Percentiles rank a stretch among this genome's conserved stretches.
Evolutionary conservation across 1,140 invertebrate species (phyloP).

Genomic region (Rhysida immarginata): DNA sequence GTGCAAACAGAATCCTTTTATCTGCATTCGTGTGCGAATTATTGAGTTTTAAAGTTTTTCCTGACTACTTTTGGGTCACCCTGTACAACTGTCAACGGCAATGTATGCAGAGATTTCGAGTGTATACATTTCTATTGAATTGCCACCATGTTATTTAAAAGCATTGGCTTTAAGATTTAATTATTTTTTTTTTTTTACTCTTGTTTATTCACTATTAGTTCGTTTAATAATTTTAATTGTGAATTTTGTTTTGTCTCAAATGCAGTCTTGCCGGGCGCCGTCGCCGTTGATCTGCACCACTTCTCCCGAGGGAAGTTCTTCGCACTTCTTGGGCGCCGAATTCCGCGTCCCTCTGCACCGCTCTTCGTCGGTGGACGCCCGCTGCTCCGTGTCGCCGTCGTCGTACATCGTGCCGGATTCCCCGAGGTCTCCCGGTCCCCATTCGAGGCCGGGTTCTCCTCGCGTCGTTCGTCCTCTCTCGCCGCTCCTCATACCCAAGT

Average conservation of each 20-base stretch:
- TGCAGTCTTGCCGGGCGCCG: slow-evolving; percentile 48
- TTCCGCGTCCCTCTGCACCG: neutral
- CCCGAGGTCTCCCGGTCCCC: neutral
- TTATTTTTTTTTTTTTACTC: too few species aligned
- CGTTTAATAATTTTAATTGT: too few species aligned
- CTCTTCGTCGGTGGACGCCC: slow-evolving; percentile 4
- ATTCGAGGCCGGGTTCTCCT: neutral
- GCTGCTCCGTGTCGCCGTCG: neutral
- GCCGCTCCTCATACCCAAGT: slow-evolving; percentile 4
- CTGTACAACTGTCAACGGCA: too few species aligned
- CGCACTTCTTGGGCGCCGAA: neutral
- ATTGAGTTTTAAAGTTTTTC: too few species aligned
- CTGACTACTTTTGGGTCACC: too few species aligned
- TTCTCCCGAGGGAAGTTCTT: slow-evolving; percentile 8
- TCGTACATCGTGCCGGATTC: neutral
- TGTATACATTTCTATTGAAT: too few species aligned
- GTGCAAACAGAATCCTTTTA: too few species aligned
- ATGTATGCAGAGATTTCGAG: too few species aligned
- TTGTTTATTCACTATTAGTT: too few species aligned
- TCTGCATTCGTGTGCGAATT: too few species aligned
- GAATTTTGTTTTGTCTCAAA: slow-evolving; percentile 8
- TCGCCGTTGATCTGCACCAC: slow-evolving; percentile 46
- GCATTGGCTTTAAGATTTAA: too few species aligned
- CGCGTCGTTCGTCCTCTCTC: neutral
- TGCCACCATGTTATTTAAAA: too few species aligned